Evolutionary conservation across 2,113 vertebrate genomes (phyloP), one percentile per base, ranked within the genome.

Genomic region (Mustela lutreola): DNA sequence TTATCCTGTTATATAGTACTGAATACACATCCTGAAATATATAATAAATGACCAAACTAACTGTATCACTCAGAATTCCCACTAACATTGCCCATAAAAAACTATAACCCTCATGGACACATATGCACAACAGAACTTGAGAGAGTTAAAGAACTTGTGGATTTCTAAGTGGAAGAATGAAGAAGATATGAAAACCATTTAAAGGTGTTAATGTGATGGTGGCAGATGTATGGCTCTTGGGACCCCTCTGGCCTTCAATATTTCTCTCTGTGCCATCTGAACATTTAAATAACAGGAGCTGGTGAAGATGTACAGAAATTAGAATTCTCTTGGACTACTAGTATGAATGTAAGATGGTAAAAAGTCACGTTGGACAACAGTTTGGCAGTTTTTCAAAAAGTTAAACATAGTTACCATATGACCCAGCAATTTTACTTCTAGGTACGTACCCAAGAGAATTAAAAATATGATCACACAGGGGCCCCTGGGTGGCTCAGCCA

Each of bases 281-380:
- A 76, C 70, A 90, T 67, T 96, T 93, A 92, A 56, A 84, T 65
- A 88, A 75, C 5, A 60, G 87, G 31, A 81, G 18, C 31, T 91
- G 81, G 75, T 9, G 5, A 67, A 12, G 21, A 86, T 42, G 5
- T 28, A n/a, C 19, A 85, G 48, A 85, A 92, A 89, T n/a, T 36
- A 16, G 45, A 89, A 80, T 11, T 82, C 31, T 86, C 28, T 89
- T 96, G 82, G 11, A 80, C 36, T 63, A 53, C 53, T 92, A 76
- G 15, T 63, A 2, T 1, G 3, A 87, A 86, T 22, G 18, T 15
- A 94, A 94, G 82, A 63, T 82, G 65, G 26, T 33, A 1, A 83
- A 1, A 83, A 65, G 62, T n/a, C 22, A 26, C 26, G 65, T 21
- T 67, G 14, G 8, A 53, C 75, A 73, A 73, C 53, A 48, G 24